Conservation (phyloP, 2,797 vertebrate species). For the Pelobates cultripes region DNA sequence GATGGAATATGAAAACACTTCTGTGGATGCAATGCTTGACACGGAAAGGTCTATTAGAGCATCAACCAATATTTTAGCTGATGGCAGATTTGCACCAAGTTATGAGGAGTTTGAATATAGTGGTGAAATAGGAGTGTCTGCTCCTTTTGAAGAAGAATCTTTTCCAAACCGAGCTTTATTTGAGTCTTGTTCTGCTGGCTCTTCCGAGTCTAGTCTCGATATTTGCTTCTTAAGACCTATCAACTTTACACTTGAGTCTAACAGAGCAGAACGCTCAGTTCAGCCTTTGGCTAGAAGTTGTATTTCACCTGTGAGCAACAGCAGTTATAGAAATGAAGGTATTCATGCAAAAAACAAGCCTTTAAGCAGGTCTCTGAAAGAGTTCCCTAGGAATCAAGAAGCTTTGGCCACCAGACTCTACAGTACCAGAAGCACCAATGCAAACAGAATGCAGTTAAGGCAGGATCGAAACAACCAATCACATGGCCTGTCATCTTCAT, state of each 20-base stretch:
- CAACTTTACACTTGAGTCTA: slow-evolving; percentile 78
- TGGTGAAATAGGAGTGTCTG: slow-evolving; percentile 79
- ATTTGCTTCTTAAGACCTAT: slow-evolving; percentile 91
- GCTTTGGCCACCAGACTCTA: slow-evolving; percentile 76
- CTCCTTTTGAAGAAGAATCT: slow-evolving; percentile 81
- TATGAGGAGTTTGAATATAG: slow-evolving; percentile 78
- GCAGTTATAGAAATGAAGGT: slow-evolving; percentile 83
- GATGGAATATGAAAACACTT: slow-evolving; percentile 74
- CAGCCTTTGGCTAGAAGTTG: slow-evolving; percentile 74
- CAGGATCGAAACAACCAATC: slow-evolving; percentile 82
- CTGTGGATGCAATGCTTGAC: slow-evolving; percentile 66
- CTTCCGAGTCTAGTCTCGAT: slow-evolving; percentile 93
- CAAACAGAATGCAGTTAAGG: slow-evolving; percentile 79
- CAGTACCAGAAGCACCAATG: slow-evolving; percentile 76
- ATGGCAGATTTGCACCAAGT: slow-evolving; percentile 71
- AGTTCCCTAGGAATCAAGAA: slow-evolving; percentile 78
- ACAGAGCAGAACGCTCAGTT: slow-evolving; percentile 74
- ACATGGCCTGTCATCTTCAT: slow-evolving; percentile 73
- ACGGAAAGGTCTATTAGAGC: slow-evolving; percentile 74
- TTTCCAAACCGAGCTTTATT: slow-evolving; percentile 79
- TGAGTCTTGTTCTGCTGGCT: slow-evolving; percentile 87
- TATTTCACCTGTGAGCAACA: slow-evolving; percentile 75
- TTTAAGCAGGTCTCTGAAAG: slow-evolving; percentile 92
- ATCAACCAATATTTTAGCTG: slow-evolving; percentile 76
- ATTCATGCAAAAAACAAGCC: slow-evolving; percentile 92